Evolutionary conservation across 2,113 vertebrate species (phyloP).

Genomic region (Campylomormyrus numenius): DNA sequence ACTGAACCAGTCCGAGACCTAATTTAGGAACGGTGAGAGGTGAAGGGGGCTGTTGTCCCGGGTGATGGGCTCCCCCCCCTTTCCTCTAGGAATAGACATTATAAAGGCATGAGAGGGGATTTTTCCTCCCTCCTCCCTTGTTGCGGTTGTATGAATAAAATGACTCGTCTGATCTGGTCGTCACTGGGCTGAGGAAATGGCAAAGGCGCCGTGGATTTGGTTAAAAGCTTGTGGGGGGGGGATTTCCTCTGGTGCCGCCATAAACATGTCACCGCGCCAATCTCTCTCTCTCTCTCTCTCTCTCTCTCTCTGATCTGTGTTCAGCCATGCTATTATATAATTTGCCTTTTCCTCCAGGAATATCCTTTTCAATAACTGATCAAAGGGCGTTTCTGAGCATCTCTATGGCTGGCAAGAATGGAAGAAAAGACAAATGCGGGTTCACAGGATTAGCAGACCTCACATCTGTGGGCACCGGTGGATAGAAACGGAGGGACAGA

Average conservation of each 20-base stretch:
- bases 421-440: neutral
- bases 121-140: neutral
- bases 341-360: neutral
- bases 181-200: neutral
- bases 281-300: neutral
- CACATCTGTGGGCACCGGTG: neutral
- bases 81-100: conserved; percentile 17
- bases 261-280: neutral
- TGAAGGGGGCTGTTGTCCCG: conserved; percentile 18
- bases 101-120: conserved; percentile 12
- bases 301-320: neutral
- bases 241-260: neutral
- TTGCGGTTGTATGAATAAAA: conserved; percentile 18
- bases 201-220: neutral
- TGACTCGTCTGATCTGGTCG: conserved; percentile 9
- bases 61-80: conserved; percentile 12
- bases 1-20: conserved; percentile 31
- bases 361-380: neutral
- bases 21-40: conserved; percentile 34
- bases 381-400: neutral
- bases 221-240: neutral
- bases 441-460: neutral
- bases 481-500: neutral
- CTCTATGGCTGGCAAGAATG: neutral
- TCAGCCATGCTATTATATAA: neutral